Evolutionary conservation across 2,797 vertebrate genomes (phyloP), one percentile per base, ranked within the genome.

Genomic region (Hapalemur alaotrensis): DNA sequence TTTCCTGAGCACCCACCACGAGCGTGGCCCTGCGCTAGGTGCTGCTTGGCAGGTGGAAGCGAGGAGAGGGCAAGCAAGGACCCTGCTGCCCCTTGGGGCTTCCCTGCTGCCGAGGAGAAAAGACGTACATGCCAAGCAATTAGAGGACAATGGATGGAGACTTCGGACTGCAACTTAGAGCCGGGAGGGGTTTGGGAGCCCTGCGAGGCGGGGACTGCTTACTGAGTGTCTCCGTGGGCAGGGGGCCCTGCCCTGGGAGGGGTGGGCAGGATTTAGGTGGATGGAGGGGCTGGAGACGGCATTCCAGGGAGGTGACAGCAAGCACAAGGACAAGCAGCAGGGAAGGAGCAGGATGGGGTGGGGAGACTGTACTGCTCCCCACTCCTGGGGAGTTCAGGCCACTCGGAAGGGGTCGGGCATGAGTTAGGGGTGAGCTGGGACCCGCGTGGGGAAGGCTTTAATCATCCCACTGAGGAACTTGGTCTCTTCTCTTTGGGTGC

Each of bases 1-100:
- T 94, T 96, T 98, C 95, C 94, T 91, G 94, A 96, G 97, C 96
- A 94, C 94, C 97, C 76, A 97, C 87, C 91, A 93, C 95, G 65
- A 97, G 80, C 48, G 0, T 11, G 61, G 61, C 93, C 89, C 76
- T 22, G 20, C 4, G 2, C 72, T 73, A 78, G 96, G 96, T 93
- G 95, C 95, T 93, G 70, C 92, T 86, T 88, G 80, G 82, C 80
- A 87, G 96, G 95, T 95, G 87, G 93, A 67, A 89, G 86, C 11
- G 12, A 94, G 70, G 80, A 97, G 95, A 96, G 93, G 93, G 83
- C 23, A 3, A 69, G 83, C 23, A 3, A 69, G 83, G 84, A 84
- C 86, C 88, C 82, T 32, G 32, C 50, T 13, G 35, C 52, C 91
- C 95, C 87, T 23, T 18, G 65, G 48, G 93, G 83, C 94, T 91